Conservation (phyloP, 2,888 invertebrate genomes). For the Mesorhabditis belari region DNA sequence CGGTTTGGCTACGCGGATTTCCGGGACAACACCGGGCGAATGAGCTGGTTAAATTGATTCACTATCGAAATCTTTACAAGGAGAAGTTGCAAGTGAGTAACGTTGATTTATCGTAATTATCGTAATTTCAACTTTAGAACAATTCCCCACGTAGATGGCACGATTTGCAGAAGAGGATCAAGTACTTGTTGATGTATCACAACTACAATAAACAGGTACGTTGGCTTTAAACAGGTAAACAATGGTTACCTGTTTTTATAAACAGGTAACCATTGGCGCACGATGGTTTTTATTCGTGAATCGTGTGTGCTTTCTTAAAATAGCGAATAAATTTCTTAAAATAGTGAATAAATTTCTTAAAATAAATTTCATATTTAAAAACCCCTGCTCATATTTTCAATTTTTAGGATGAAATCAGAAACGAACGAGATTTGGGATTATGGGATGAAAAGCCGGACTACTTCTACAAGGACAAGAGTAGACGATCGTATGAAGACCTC, state of each 20-base stretch:
- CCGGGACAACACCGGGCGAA: conserved; percentile 61
- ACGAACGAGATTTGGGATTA: conserved; percentile 48
- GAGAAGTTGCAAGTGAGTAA: conserved; percentile 33
- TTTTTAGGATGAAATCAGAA: conserved; percentile 45
- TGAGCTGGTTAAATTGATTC: conserved; percentile 51
- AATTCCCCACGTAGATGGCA: conserved; percentile 50
- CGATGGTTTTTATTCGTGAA: neutral
- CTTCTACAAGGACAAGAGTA: conserved; percentile 51
- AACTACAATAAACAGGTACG: conserved; percentile 49
- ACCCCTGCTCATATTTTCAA: neutral
- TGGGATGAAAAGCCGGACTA: conserved; percentile 53
- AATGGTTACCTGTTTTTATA: neutral
- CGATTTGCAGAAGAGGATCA: conserved; percentile 51
- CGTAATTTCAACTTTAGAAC: conserved; percentile 13
- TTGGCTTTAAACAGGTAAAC: too few relatives aligned
- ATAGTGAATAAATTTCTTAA: neutral
- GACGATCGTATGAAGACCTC: conserved; percentile 45
- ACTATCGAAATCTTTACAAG: conserved; percentile 49
- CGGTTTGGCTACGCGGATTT: conserved; percentile 81
- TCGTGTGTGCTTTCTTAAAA: neutral
- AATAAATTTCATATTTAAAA: neutral
- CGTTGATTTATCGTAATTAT: neutral
- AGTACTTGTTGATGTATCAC: conserved; percentile 49
- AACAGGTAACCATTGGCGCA: too few relatives aligned
- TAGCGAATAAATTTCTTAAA: neutral